phyloP scores from a whole-genome alignment of 2,888 invertebrate species.

The Barypeithes pellucidus region DNA sequence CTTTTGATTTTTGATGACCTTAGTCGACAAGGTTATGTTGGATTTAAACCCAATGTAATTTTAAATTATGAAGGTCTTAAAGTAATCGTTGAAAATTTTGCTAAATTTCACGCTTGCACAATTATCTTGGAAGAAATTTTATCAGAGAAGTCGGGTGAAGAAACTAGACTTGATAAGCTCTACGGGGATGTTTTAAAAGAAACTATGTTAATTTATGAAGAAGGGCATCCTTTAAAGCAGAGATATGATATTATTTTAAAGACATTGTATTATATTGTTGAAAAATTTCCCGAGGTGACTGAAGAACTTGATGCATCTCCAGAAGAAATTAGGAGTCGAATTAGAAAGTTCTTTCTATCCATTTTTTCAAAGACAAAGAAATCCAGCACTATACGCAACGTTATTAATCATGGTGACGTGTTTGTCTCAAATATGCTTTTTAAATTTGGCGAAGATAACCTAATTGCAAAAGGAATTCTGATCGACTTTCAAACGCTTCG shows the following conservation, averaged over 20 bases:
- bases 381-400: slow-evolving; percentile 67
- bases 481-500: slow-evolving; percentile 64
- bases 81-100: neutral
- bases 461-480: slow-evolving; percentile 60
- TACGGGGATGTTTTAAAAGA: slow-evolving; percentile 56
- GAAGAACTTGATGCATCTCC: slow-evolving; percentile 25
- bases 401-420: slow-evolving; percentile 64
- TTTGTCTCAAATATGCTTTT: slow-evolving; percentile 62
- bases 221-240: neutral
- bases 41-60: slow-evolving; percentile 18
- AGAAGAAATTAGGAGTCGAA: slow-evolving; percentile 43
- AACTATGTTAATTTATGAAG: neutral
- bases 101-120: slow-evolving; percentile 30
- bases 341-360: slow-evolving; percentile 56
- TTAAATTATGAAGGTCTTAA: slow-evolving; percentile 54
- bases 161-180: slow-evolving; percentile 39
- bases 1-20: slow-evolving; percentile 68
- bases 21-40: slow-evolving; percentile 46
- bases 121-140: slow-evolving; percentile 63
- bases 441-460: slow-evolving; percentile 46
- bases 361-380: slow-evolving; percentile 60
- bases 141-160: slow-evolving; percentile 53
- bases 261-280: slow-evolving; percentile 36
- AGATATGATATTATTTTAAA: slow-evolving; percentile 2
- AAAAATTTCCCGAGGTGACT: slow-evolving; percentile 50